Conservation (phyloP, 1,140 invertebrate species). For the Leptopilina boulardi region DNA sequence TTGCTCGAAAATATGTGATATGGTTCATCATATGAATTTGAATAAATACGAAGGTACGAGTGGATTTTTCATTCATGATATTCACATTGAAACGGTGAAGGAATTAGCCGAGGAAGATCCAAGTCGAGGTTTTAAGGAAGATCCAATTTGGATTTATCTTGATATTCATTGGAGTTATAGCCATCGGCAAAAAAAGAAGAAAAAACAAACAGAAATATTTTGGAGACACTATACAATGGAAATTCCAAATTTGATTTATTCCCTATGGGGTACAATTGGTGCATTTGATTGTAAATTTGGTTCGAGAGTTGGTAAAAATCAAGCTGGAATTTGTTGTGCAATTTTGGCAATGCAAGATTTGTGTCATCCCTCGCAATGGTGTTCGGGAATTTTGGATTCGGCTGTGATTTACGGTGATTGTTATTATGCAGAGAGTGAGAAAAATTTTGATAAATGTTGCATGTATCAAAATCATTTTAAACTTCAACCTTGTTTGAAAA, state of each 20-base stretch:
- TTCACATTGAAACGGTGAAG: conserved; percentile 70
- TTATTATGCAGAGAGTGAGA: conserved; percentile 67
- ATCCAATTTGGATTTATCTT: conserved; percentile 72
- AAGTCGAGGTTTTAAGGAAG: too few species aligned
- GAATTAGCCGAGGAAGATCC: conserved; percentile 64
- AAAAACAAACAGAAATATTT: conserved; percentile 42
- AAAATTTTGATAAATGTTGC: conserved; percentile 35
- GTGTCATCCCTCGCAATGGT: conserved; percentile 68
- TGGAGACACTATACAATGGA: conserved; percentile 70
- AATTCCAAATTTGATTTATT: conserved; percentile 67
- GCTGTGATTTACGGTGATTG: conserved; percentile 67
- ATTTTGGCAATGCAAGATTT: conserved; percentile 64
- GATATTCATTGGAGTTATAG: conserved; percentile 71
- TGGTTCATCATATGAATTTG: conserved; percentile 64
- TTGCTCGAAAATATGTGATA: conserved; percentile 60
- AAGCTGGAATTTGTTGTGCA: conserved; percentile 65
- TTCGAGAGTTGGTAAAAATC: conserved; percentile 63
- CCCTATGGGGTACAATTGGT: conserved; percentile 70
- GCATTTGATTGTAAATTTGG: conserved; percentile 64
- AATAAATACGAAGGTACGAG: conserved; percentile 63
- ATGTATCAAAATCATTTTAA: conserved; percentile 62
- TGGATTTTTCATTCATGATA: conserved; percentile 69
- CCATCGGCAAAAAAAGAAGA: conserved; percentile 21
- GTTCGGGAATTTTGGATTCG: conserved; percentile 65
- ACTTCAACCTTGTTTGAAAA: conserved; percentile 60